Percentiles rank a stretch among this genome's conserved stretches.
These are phyloP conservation scores for Hyposoter didymator DNA, from an alignment of 2,888 invertebrate species.

Conservation along the genomic window DNA sequence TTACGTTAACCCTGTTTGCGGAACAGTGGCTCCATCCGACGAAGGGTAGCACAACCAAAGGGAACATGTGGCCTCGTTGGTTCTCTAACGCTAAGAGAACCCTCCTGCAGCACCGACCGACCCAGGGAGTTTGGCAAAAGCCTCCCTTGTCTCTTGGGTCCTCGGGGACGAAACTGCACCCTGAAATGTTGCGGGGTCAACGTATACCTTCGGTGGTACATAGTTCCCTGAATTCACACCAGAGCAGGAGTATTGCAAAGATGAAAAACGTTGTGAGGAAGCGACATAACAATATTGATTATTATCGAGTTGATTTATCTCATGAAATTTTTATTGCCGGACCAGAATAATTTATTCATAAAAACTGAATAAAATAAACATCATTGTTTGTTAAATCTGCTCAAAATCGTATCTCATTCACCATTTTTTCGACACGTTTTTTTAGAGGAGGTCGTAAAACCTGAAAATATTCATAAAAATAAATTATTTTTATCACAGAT, in stretches of 20 bases:
- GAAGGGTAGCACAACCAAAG: slow-evolving; percentile 77
- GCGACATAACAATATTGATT: slow-evolving; percentile 13
- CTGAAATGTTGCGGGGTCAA: slow-evolving; percentile 69
- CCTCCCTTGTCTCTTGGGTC: slow-evolving; percentile 79
- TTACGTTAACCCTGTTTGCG: slow-evolving; percentile 17
- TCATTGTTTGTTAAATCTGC: not conserved
- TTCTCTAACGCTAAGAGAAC: slow-evolving; percentile 67
- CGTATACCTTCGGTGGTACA: slow-evolving; percentile 81
- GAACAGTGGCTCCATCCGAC: slow-evolving; percentile 81
- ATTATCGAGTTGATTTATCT: not conserved
- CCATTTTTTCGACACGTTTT: not conserved
- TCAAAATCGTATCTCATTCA: not conserved
- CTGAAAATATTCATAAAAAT: not conserved
- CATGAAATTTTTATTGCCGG: not conserved
- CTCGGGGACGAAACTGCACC: slow-evolving; percentile 68
- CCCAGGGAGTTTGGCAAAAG: slow-evolving; percentile 76
- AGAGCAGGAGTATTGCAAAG: slow-evolving; percentile 70
- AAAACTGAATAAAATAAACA: not conserved
- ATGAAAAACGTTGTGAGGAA: not conserved
- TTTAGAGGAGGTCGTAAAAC: not conserved
- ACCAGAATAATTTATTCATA: not conserved
- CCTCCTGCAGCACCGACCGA: slow-evolving; percentile 82
- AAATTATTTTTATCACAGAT: not conserved
- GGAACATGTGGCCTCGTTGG: slow-evolving; percentile 45
- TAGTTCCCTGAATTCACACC: slow-evolving; percentile 81